Percentiles rank a stretch among this genome's conserved stretches.
Evolutionary conservation across 2,888 invertebrate genomes (phyloP).

Genomic region (Lasioglossum villosulum): DNA sequence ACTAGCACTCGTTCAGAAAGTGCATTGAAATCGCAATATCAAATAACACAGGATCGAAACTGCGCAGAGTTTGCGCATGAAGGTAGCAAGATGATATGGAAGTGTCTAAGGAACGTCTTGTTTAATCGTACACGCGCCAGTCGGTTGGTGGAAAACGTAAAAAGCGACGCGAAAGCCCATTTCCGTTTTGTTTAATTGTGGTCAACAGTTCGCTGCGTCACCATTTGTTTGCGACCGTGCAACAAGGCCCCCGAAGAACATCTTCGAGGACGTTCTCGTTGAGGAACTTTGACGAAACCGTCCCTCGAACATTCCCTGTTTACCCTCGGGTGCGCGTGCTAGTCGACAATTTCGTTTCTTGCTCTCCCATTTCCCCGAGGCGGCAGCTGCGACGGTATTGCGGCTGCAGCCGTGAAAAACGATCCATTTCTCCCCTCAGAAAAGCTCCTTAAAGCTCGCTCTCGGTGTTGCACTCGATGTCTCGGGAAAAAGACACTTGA

Average conservation of each 20-base stretch:
- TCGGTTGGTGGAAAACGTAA: neutral
- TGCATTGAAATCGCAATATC: neutral
- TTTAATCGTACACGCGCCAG: neutral
- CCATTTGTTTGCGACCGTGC: slow-evolving; percentile 1
- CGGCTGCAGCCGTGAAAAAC: slow-evolving; percentile 34
- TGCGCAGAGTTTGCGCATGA: neutral
- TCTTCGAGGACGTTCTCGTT: slow-evolving; percentile 45
- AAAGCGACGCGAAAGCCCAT: neutral
- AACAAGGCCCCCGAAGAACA: slow-evolving; percentile 30
- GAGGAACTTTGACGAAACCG: slow-evolving; percentile 66
- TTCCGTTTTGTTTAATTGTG: slow-evolving; percentile 7
- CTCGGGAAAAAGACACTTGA: neutral
- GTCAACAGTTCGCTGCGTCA: slow-evolving; percentile 23
- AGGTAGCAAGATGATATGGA: neutral
- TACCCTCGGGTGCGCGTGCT: slow-evolving; percentile 26
- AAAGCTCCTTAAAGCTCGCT: slow-evolving; percentile 9
- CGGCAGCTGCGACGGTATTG: slow-evolving; percentile 28
- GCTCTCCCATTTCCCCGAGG: neutral
- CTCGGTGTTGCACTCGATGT: slow-evolving; percentile 22
- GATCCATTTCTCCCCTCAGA: slow-evolving; percentile 2
- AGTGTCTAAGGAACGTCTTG: neutral
- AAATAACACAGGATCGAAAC: neutral
- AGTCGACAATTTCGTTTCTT: slow-evolving; percentile 36
- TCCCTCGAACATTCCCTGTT: slow-evolving; percentile 50
- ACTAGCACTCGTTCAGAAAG: neutral